Evolutionary conservation across 1,140 invertebrate genomes (phyloP), one percentile per base, ranked within the genome.

Genomic region (Trichomalopsis sarcophagae): DNA sequence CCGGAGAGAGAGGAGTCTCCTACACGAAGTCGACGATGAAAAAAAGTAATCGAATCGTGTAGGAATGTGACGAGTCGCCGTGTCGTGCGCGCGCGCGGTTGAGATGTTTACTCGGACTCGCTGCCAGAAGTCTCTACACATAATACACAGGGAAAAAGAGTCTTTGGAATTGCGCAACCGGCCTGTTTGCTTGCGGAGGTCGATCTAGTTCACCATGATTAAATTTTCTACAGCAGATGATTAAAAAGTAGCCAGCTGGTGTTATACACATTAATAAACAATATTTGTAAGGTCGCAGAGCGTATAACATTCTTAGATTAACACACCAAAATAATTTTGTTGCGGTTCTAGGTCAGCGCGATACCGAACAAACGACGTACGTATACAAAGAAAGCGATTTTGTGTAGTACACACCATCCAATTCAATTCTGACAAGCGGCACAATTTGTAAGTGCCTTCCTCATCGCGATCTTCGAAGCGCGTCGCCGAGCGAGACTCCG

Each of bases 21-120:
- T 76, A 71, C 36, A 36, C 73, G 33, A n/a, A 21, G 55, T 33
- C 62, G 69, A 2, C 11, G 33, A 44, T 47, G 44, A 84, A 85
- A 62, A 85, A 73, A 85, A 81, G 84, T 85, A 85, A 85, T 85
- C 50, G 79, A 85, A 85, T 76, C 84, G 79, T 85, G 71, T 33
- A 7, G 79, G 84, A 76, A 81, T 85, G 84, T 81, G 69, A 85
- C 33, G 77, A 40, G 47, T 80, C 47, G 47, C 5, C 21, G 55
- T 62, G 30, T 21, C 81, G 73, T 50, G 4, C 27, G 27, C 36
- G 13, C 4, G 2, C 10, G 14, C 50, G 14, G 50, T 2, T 68
- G n/a, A 17, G 17, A 13, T 83, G 55, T 83, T 82, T 76, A 76
- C 44, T 76, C 30, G 47, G 6, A 36, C 47, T 73, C 47, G 21